Evolutionary conservation across 1,140 invertebrate genomes (phyloP).

Genomic region (Procambarus clarkii): DNA sequence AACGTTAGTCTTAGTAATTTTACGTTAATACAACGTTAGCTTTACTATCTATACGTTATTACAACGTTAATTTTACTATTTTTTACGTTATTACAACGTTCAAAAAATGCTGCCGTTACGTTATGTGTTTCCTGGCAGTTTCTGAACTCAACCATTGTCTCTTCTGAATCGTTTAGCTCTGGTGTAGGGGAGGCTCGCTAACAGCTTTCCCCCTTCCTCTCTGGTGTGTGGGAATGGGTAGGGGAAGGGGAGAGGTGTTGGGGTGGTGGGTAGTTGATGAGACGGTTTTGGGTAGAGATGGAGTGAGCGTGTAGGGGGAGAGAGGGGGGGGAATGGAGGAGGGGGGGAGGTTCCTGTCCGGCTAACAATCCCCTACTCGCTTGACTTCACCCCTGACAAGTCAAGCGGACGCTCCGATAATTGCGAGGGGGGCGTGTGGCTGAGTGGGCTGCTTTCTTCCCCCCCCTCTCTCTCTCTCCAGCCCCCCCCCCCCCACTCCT

Average conservation of each 20-base stretch:
- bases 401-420: constrained; percentile 10
- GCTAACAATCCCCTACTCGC: constrained; percentile 17
- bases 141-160: too few relatives aligned
- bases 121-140: too few relatives aligned
- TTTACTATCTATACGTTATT: too few relatives aligned
- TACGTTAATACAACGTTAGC: too few relatives aligned
- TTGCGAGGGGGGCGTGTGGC: constrained; percentile 10
- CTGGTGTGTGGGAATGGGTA: too few relatives aligned
- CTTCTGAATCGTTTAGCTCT: too few relatives aligned
- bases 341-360: background rate
- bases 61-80: too few relatives aligned
- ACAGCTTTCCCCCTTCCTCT: too few relatives aligned
- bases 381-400: constrained; percentile 6
- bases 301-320: background rate
- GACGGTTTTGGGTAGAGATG: background rate
- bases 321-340: background rate
- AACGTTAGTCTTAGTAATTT: too few relatives aligned
- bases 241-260: background rate
- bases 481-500: background rate
- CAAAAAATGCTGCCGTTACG: too few relatives aligned
- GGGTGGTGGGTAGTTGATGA: background rate
- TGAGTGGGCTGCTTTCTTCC: constrained; percentile 7
- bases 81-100: too few relatives aligned
- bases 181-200: too few relatives aligned
- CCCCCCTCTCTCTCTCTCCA: background rate